Base-by-base conservation (phyloP, 2,888 invertebrate genomes). In the Aquatica leii region DNA sequence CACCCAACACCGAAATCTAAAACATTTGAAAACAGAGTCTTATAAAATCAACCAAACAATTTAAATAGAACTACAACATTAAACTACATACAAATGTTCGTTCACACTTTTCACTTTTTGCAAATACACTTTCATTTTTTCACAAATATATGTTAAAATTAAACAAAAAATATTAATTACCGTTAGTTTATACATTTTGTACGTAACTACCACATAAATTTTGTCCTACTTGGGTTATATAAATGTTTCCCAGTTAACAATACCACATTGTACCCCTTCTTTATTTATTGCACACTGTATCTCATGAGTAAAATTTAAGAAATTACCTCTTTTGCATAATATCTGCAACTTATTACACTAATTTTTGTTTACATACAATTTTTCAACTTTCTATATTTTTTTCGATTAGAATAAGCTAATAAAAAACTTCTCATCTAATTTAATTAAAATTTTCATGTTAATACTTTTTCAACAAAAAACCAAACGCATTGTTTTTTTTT, bases 161-260 rank as follows among this genome's bases (percentile, higher is more conserved):
- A 37, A 37, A 37, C 50, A 49, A 14, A 43, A 14, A 49, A 4
- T 20, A 52, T 20, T 18, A 58, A 40, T 59, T 59, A 64, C 64
- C 71, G 71, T 70, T 52, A 50, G 41, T 60, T 52, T 54, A 55
- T 48, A 62, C 67, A 69, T 69, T 66, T 56, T 46, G 46, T 46
- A 46, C 18, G 18, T n/a, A 46, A 46, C 46, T 46, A 20, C 46
- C 17, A 20, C 20, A 46, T 18, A 20, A 46, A 46, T 54, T 62
- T 67, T 67, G 70, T 67, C 74, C 72, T 71, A 73, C 74, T 75
- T 75, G 71, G 73, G 74, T 72, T 79, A 75, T 77, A 77, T 76
- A 75, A 71, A 72, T 62, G 66, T 53, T 73, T 76, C 74, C 75
- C 74, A 72, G 67, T 72, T 72, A 69, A 72, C 70, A 72, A 72